A percentile compares a stretch with the other conserved stretches of the same genome.
Evolutionary conservation across 30 jellyfish, hydroid and myxozoan species (phyloP).

Genomic region (Nemopilema nomurai): DNA sequence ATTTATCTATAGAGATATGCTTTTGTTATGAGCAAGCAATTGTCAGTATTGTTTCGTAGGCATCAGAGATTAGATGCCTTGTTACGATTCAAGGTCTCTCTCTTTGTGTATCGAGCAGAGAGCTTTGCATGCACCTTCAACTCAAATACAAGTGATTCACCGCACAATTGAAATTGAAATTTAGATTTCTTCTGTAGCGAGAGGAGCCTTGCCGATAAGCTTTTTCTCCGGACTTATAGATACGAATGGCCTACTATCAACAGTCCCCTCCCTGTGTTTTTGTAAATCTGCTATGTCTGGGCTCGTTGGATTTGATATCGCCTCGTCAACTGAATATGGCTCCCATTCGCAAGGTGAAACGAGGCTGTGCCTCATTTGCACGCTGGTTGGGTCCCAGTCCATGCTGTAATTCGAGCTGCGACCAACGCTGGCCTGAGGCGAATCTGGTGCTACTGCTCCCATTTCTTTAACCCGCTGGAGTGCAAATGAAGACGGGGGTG

Average conservation of each 20-base stretch:
- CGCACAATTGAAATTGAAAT: neutral
- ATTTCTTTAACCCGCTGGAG: slow-evolving; percentile 53
- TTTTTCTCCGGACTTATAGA: slow-evolving; percentile 19
- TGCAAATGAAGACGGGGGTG: slow-evolving; percentile 66
- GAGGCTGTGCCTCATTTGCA: slow-evolving; percentile 67
- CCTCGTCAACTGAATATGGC: slow-evolving; percentile 79
- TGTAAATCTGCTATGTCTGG: slow-evolving; percentile 32
- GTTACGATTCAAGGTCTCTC: no score
- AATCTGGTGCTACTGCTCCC: slow-evolving; percentile 54
- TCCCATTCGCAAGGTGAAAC: slow-evolving; percentile 85
- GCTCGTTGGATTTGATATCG: slow-evolving; percentile 60
- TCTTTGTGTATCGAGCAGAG: no score
- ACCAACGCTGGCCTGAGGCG: slow-evolving; percentile 71
- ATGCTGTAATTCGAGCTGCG: slow-evolving; percentile 66
- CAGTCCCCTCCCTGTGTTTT: slow-evolving; percentile 1
- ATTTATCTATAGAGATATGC: no score
- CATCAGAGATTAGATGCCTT: no score
- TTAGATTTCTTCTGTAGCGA: slow-evolving; percentile 50
- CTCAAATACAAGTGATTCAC: neutral
- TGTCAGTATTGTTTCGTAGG: no score
- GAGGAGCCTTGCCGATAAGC: slow-evolving; percentile 34
- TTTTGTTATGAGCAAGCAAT: no score
- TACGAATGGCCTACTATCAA: neutral
- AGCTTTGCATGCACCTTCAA: no score
- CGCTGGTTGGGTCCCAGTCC: slow-evolving; percentile 94